Percentiles rank a stretch among this genome's conserved stretches.
Conservation (phyloP, 1,140 invertebrate genomes). For the Leptopilina clavipes region DNA sequence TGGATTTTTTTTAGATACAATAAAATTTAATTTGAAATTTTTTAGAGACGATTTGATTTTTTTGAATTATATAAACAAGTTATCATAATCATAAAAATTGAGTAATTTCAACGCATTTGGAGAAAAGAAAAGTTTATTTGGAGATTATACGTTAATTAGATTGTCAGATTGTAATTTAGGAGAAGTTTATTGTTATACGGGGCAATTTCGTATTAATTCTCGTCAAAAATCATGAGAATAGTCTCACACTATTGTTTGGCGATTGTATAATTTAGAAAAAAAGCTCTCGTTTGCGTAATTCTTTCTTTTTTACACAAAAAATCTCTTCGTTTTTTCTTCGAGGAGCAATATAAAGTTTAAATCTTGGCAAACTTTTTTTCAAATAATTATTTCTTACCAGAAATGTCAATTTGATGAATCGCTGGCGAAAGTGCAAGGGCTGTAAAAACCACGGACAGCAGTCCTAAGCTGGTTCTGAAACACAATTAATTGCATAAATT, state of each 20-base stretch:
- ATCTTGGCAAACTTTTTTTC: not conserved
- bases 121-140: constrained; percentile 8
- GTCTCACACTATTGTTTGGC: constrained; percentile 5
- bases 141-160: not conserved
- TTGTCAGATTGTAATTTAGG: not conserved
- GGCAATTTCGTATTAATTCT: not conserved
- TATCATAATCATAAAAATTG: not conserved
- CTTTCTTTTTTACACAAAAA: not conserved
- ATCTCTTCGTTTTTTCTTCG: not conserved
- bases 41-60: too few relatives aligned
- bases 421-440: constrained; percentile 60
- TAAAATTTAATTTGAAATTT: too few relatives aligned
- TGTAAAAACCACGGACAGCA: constrained; percentile 61
- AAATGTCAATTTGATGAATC: constrained; percentile 62
- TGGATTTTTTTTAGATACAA: too few relatives aligned
- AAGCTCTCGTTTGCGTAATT: not conserved
- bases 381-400: constrained; percentile 58
- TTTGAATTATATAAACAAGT: too few relatives aligned
- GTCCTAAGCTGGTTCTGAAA: constrained; percentile 66
- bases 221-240: constrained; percentile 19
- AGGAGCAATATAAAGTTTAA: not conserved
- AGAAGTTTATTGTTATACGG: constrained; percentile 3
- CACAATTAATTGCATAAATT: constrained; percentile 45
- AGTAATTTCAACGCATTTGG: not conserved
- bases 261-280: constrained; percentile 17